Conservation (phyloP, 2,113 vertebrate genomes). For the Psophia crepitans region DNA sequence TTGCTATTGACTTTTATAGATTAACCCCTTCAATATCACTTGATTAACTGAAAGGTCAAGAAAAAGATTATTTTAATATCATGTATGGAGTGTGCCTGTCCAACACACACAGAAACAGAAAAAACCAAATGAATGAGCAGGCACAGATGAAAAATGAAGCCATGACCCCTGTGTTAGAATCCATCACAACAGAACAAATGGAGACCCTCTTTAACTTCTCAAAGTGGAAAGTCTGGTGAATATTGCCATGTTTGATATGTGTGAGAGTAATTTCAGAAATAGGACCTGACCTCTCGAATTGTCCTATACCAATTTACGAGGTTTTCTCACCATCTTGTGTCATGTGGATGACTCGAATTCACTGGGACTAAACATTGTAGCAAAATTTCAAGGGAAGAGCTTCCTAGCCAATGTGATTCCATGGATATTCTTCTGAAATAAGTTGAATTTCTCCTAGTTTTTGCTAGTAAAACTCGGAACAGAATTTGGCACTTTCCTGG, state of each 20-base stretch:
- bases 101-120: background rate
- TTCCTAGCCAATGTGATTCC: background rate
- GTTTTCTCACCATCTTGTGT: background rate
- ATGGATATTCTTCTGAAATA: background rate
- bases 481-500: background rate
- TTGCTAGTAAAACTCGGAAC: background rate
- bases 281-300: background rate
- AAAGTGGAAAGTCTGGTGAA: background rate
- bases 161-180: background rate
- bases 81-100: fast-evolving
- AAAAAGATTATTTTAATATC: background rate
- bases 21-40: background rate
- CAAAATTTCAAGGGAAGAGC: background rate
- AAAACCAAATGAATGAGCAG: background rate
- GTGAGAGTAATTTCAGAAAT: background rate
- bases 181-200: background rate
- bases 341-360: background rate
- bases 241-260: background rate
- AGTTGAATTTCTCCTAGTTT: background rate
- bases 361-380: background rate
- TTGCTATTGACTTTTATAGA: background rate
- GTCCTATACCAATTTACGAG: background rate
- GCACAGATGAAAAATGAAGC: background rate
- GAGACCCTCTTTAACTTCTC: background rate
- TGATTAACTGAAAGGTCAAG: background rate